These are phyloP conservation scores for Gortyna flavago DNA, from an alignment of 2,888 invertebrate genomes.

Conservation along the genomic window DNA sequence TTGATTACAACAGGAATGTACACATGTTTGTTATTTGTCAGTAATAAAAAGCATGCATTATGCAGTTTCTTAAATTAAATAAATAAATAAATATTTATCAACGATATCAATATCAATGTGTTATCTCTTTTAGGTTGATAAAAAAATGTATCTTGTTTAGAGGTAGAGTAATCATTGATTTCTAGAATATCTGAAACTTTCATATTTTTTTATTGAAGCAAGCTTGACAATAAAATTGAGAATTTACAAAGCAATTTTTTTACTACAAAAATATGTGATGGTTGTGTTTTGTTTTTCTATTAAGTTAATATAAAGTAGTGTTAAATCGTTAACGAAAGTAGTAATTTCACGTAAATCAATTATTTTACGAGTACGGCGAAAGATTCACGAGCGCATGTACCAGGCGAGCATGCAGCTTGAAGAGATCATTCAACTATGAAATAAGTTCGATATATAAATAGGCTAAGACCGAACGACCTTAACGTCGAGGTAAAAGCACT, in stretches of 20 bases:
- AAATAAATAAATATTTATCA: too few species aligned
- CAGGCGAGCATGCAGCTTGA: conserved; percentile 59
- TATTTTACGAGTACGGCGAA: conserved; percentile 40
- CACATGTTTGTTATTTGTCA: conserved; percentile 19
- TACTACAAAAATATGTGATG: neutral
- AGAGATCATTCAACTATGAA: conserved; percentile 71
- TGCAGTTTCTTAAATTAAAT: neutral
- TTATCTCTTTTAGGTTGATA: conserved; percentile 12
- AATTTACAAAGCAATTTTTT: neutral
- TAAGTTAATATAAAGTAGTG: neutral
- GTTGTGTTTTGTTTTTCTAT: conserved; percentile 36
- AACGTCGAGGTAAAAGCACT: conserved; percentile 80
- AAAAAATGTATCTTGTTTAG: neutral
- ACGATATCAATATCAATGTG: conserved; percentile 32
- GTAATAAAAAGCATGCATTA: conserved; percentile 11
- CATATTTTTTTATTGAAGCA: neutral
- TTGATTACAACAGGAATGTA: conserved; percentile 40
- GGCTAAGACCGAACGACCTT: conserved; percentile 81
- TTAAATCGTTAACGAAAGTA: neutral
- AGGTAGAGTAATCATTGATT: neutral
- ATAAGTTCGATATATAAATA: conserved; percentile 80
- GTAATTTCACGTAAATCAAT: conserved; percentile 47
- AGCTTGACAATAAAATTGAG: neutral
- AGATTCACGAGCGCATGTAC: conserved; percentile 40
- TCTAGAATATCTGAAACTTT: neutral